These are phyloP conservation scores for Circaetus gallicus DNA, from an alignment of 2,113 vertebrate species.

Conservation along the genomic window DNA sequence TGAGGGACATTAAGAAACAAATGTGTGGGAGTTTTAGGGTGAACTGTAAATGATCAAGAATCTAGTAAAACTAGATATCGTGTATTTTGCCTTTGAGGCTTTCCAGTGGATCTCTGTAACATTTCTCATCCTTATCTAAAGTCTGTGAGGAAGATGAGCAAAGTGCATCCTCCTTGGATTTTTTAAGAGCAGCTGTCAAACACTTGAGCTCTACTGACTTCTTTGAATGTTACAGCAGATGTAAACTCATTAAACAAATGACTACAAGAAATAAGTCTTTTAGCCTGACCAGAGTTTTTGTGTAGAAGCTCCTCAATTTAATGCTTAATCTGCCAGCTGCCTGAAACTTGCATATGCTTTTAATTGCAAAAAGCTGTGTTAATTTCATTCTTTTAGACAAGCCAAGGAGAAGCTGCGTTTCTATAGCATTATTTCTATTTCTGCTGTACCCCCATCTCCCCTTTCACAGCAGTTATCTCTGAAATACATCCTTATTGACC, in stretches of 20 bases:
- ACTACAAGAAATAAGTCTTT: background rate
- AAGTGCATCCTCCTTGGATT: background rate
- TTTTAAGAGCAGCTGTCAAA: slow-evolving; percentile 30
- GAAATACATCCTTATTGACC: background rate
- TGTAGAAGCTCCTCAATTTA: background rate
- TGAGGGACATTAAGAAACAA: slow-evolving; percentile 72
- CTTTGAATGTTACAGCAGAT: slow-evolving; percentile 28
- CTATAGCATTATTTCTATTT: background rate
- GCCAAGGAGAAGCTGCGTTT: background rate
- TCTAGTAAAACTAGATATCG: slow-evolving; percentile 55
- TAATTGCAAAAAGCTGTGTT: background rate
- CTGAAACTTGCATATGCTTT: background rate
- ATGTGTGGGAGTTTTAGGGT: slow-evolving; percentile 74
- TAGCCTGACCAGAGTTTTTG: background rate
- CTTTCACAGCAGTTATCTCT: background rate
- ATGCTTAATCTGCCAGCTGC: background rate
- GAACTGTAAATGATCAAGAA: slow-evolving; percentile 68
- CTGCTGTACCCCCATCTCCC: background rate
- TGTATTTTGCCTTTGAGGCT: slow-evolving; percentile 43
- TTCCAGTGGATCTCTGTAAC: background rate
- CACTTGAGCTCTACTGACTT: background rate
- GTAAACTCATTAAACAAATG: slow-evolving; percentile 44
- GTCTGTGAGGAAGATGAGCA: background rate
- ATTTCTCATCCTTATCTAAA: slow-evolving; percentile 23
- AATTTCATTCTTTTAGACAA: background rate